Evolutionary conservation across 2,888 invertebrate genomes (phyloP).

Genomic region (Chymomyza caudatula): DNA sequence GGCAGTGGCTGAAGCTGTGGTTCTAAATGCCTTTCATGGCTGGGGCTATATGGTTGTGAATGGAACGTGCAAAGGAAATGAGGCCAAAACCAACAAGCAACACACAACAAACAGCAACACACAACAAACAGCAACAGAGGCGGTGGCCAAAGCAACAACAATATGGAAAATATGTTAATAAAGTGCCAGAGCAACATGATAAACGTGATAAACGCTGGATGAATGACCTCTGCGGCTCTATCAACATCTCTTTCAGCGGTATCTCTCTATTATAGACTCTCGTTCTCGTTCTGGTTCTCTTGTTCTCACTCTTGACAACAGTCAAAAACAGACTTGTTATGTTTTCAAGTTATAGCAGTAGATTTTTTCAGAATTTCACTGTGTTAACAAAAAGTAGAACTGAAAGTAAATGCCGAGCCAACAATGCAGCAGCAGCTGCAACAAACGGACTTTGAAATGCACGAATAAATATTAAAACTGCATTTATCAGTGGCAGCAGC

Average conservation of each 20-base stretch:
- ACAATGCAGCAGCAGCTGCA: constrained; percentile 3
- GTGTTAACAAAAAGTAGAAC: background rate
- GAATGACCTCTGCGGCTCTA: constrained; percentile 54
- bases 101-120: constrained; percentile 6
- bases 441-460: constrained; percentile 20
- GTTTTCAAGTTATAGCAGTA: background rate
- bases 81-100: constrained; percentile 37
- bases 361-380: background rate
- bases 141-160: too few relatives aligned
- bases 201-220: constrained; percentile 68
- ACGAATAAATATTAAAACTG: constrained; percentile 30
- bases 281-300: background rate
- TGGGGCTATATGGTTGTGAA: background rate
- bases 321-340: background rate
- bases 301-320: background rate
- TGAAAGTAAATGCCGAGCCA: constrained; percentile 12
- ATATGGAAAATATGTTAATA: constrained; percentile 63
- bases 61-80: constrained; percentile 51
- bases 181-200: constrained; percentile 37
- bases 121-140: too few relatives aligned
- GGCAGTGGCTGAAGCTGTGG: constrained; percentile 1
- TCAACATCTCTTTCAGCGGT: background rate
- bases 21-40: background rate
- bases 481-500: constrained; percentile 20
- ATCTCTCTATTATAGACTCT: background rate